Base-by-base conservation (phyloP, 2,113 vertebrate species). In the Capreolus pygargus region DNA sequence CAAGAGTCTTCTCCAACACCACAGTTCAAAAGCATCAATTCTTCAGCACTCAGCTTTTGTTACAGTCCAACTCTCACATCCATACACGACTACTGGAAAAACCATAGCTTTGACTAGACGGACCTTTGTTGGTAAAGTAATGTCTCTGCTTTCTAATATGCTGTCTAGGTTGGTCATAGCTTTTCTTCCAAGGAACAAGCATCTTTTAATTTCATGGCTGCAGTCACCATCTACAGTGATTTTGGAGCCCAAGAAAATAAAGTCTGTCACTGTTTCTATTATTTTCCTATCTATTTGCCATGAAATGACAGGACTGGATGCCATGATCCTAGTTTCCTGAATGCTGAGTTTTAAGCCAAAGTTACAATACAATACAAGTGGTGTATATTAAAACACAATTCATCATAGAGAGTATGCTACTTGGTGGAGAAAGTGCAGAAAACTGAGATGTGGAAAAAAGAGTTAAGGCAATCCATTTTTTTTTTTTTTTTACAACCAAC, bases 381-480 rank as follows among this genome's bases (percentile, higher is more conserved):
- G 14, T 89, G 30, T 91, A 36, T 87, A 33, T 57, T 76, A 43
- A 94, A 95, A 97, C 81, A 54, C 7, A 79, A 67, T 61, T 90
- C 25, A 86, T 78, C 36, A 50, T 64, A 86, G 58, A 91, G 33
- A 92, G 17, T n/a, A 55, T 67, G 60, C 15, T n/a, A 58, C n/a
- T 86, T 64, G 93, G 11, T 89, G 45, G 86, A 86, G 45, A 67
- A 52, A 96, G 82, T 70, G 39, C 28, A 95, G 84, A 90, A 97
- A 97, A 96, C 55, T 45, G 25, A 82, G 36, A 95, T 57, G 67
- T 47, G 55, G 9, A 78, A 50, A 55, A 58, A 61, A 95, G n/a
- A 12, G 88, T 60, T 39, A 76, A 50, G 28, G 45, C 36, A 36
- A 58, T 45, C 19, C 7, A 11, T 36, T 97, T 86, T 55, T 45